Base-by-base conservation (phyloP, 1,140 invertebrate species). In the Ruditapes philippinarum region DNA sequence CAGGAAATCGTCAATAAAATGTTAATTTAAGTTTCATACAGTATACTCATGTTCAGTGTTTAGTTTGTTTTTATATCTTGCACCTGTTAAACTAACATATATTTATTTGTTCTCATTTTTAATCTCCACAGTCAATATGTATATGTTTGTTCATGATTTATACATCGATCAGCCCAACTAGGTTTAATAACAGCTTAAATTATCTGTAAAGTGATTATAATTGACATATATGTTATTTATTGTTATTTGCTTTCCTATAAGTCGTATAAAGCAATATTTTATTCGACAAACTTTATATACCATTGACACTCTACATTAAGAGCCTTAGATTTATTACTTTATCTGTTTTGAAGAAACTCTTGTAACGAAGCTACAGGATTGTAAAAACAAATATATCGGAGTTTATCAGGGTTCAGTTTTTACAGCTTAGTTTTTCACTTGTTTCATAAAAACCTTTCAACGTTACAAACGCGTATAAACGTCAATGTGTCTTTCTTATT, bases 1-100 rank as follows among this genome's bases (percentile, higher is more conserved):
- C 45, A 38, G 45, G 12, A 78, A 36, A 54, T 78, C n/a, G 45
- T 22, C 31, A 31, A 36, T 51, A 36, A 51, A 78, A 51, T 14
- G 14, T 12, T 11, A 42, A n/a, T 76, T 40, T 40, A 12, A 14
- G 3, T 51, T 33, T 19, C 33, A 33, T n/a, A n/a, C n/a, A n/a
- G n/a, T n/a, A 33, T 51, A 36, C 4, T 78, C 28, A 31, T 40
- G 9, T 5, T 17, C 45, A 33, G 36, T 38, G 0, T 51, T 12
- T 25, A 78, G 28, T 78, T 51, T 51, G 14, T 38, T n/a, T 19
- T 36, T 54, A 54, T 54, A 45, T n/a, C 25, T 78, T 49, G 28
- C 49, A 78, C 74, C 74, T 78, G 74, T 33, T 78, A 54, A 54
- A 78, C 45, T 33, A 78, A 78, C 45, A 78, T 54, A 76, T 76